Percentiles rank a stretch among this genome's conserved stretches.
These are phyloP conservation scores for Panthera tigris DNA, from an alignment of 2,113 vertebrate species.

Conservation along the genomic window DNA sequence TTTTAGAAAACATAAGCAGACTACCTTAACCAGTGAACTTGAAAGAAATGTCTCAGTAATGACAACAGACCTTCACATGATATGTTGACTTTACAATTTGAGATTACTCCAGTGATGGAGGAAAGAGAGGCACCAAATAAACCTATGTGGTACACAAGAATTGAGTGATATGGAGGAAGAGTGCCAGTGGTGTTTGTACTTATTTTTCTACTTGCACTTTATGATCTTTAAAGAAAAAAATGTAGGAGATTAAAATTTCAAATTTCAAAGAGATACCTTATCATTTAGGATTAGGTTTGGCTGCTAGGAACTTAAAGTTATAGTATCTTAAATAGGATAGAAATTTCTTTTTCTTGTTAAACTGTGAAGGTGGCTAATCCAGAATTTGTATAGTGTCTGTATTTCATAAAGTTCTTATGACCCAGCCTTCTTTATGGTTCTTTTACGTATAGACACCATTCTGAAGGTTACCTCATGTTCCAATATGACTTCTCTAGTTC, in stretches of 20 bases:
- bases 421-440: background rate
- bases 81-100: background rate
- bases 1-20: background rate
- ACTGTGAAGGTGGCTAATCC: background rate
- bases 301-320: background rate
- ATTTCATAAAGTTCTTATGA: background rate
- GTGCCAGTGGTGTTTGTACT: background rate
- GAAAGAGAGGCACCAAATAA: background rate
- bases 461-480: background rate
- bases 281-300: background rate
- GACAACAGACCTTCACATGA: background rate
- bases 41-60: background rate
- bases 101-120: background rate
- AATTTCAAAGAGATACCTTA: background rate
- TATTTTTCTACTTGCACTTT: background rate
- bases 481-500: background rate
- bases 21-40: background rate
- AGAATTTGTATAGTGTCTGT: background rate
- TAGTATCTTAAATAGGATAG: background rate
- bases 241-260: background rate
- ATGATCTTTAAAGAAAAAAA: slow-evolving; percentile 4
- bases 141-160: background rate
- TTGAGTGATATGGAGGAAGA: background rate
- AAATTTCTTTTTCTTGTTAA: background rate
- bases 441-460: background rate